These are phyloP conservation scores for Rhabditophanes sp. DNA, from an alignment of 2,888 invertebrate genomes.

Conservation along the genomic window DNA sequence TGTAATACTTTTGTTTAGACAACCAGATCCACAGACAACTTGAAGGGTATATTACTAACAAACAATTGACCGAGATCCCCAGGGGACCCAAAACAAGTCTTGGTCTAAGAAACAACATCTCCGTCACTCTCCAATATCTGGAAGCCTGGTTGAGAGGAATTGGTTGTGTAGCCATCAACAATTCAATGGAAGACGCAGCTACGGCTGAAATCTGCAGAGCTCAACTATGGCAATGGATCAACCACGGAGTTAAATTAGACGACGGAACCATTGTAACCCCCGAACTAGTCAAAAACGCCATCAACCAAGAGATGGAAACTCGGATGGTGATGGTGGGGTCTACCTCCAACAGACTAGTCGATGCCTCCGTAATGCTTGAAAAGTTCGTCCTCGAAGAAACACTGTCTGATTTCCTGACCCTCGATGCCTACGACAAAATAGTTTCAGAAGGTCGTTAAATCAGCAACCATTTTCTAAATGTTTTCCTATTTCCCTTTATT, in stretches of 20 bases:
- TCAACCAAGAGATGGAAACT: constrained; percentile 38
- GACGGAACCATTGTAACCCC: constrained; percentile 9
- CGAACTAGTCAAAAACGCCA: constrained; percentile 44
- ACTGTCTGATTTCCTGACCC: constrained; percentile 57
- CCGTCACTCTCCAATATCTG: constrained; percentile 56
- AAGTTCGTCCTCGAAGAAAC: constrained; percentile 53
- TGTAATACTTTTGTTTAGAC: constrained; percentile 2
- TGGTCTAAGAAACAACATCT: constrained; percentile 56
- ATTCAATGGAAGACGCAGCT: constrained; percentile 59
- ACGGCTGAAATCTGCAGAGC: constrained; percentile 61
- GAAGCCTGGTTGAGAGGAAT: constrained; percentile 57
- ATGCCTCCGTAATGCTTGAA: constrained; percentile 50
- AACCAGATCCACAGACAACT: constrained; percentile 35
- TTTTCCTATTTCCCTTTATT: too few species aligned
- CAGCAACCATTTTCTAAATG: too few species aligned
- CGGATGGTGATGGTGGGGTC: constrained; percentile 31
- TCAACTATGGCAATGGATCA: constrained; percentile 62
- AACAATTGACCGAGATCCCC: constrained; percentile 48
- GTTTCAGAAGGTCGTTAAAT: constrained; percentile 43
- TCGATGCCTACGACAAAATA: constrained; percentile 37
- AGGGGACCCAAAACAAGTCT: constrained; percentile 54
- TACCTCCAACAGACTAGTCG: constrained; percentile 35
- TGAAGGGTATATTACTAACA: constrained; percentile 15
- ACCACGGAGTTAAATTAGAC: constrained; percentile 51
- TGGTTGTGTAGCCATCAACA: constrained; percentile 56